Percentiles rank a stretch among this genome's conserved stretches.
Evolutionary conservation across 2,797 vertebrate genomes (phyloP).

Genomic region (Enteromius viviparus): DNA sequence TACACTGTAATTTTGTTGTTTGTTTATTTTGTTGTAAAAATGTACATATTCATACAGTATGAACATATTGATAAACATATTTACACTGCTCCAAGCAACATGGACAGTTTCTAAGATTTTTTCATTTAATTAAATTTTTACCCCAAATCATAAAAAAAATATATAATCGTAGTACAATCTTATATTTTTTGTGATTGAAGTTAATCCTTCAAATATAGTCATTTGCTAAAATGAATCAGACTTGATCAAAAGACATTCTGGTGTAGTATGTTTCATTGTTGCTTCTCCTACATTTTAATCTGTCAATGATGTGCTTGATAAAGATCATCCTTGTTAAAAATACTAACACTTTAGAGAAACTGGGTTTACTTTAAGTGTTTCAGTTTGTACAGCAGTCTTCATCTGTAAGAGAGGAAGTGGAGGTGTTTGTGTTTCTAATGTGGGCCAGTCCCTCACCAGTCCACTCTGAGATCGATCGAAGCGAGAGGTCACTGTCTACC

Average conservation of each 20-base stretch:
- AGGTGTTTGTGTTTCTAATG: constrained; percentile 44
- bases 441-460: constrained; percentile 10
- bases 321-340: not conserved
- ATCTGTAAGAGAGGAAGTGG: constrained; percentile 13
- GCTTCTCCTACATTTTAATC: not conserved
- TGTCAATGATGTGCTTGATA: constrained; percentile 30
- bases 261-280: not conserved
- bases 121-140: not conserved
- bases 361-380: not conserved
- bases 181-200: not conserved
- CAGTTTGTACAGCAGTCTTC: not conserved
- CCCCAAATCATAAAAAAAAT: not conserved
- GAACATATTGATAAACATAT: too few species aligned
- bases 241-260: not conserved
- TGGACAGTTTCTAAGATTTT: not conserved
- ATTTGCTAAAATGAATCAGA: not conserved
- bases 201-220: not conserved
- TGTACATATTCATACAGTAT: not conserved
- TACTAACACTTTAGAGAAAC: not conserved
- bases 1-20: not conserved
- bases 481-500: constrained; percentile 49
- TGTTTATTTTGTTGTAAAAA: not conserved
- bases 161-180: not conserved
- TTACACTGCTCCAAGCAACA: not conserved
- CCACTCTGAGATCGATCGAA: constrained; percentile 23